Base-by-base conservation (phyloP, 2,888 invertebrate species). In the Zootermopsis nevadensis region DNA sequence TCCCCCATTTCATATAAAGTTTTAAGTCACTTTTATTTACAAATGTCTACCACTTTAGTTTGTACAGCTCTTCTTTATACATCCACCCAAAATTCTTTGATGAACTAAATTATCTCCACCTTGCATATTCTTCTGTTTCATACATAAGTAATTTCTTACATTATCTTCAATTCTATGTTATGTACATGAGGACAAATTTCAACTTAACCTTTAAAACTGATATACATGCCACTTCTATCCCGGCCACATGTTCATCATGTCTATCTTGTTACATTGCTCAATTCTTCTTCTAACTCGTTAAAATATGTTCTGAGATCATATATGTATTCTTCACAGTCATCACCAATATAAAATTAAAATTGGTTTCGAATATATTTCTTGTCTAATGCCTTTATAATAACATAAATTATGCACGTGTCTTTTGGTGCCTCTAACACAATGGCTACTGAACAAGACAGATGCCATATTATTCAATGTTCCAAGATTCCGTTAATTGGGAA, bases 21-120 rank as follows among this genome's bases (percentile, higher is more conserved):
- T 60, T 60, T 60, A 60, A 8, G n/a, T 60, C 60, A 60, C 48
- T 76, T 74, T 33, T 74, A 76, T 76, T 35, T 76, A 76, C 76
- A 76, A 76, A 76, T 42, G 38, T 38, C 35, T 27, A 76, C 30
- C 76, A 60, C 60, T 60, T n/a, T 48, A 30, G 42, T 76, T 42
- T 76, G 76, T 76, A 76, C 76, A 76, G 30, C 10, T 27, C 60
- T 60, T 24, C 38, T 76, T 76, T 77, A 77, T 55, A 77, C 55
- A 55, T 77, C 48, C 31, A 77, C 31, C 30, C 77, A 77, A 15
- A 30, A 33, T 77, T 12, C 24, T 77, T 19, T 77, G 55, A 69
- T 22, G 53, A 10, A 53, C 53, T 77, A 77, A 77, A 31, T 77
- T 77, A 77, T 33, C 30, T 77, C 55, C 27, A 7, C 42, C 38